phyloP scores from a whole-genome alignment of 2,797 vertebrate species.

The Pelobates cultripes region DNA sequence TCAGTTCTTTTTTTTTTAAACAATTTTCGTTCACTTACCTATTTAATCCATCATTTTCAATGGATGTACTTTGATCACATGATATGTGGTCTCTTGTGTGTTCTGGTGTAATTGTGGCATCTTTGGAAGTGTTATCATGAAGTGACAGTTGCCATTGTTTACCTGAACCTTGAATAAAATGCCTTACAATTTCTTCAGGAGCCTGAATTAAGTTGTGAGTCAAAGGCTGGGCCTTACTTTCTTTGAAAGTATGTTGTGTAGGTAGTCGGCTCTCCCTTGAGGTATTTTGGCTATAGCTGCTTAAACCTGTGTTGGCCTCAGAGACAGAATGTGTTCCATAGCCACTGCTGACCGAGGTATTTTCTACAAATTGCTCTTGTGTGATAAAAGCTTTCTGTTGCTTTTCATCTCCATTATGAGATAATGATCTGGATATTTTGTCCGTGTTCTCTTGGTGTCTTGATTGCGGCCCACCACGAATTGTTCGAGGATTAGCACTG shows the following conservation, averaged over 20 bases:
- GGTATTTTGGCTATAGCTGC: slow-evolving; percentile 18
- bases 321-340: slow-evolving; percentile 82
- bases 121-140: not conserved
- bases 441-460: slow-evolving; percentile 66
- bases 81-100: slow-evolving; percentile 23
- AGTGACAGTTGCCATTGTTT: slow-evolving; percentile 1
- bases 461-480: slow-evolving; percentile 69
- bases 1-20: not conserved
- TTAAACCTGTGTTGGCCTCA: slow-evolving; percentile 65
- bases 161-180: not conserved
- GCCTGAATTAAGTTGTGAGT: fast-evolving
- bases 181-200: not conserved
- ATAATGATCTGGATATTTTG: slow-evolving; percentile 60
- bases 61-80: slow-evolving; percentile 30
- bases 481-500: slow-evolving; percentile 53
- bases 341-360: slow-evolving; percentile 80
- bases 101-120: slow-evolving; percentile 47
- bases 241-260: slow-evolving; percentile 33
- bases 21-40: slow-evolving; percentile 58
- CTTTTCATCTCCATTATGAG: slow-evolving; percentile 54
- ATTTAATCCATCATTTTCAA: slow-evolving; percentile 57
- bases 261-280: slow-evolving; percentile 49
- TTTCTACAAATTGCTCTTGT: slow-evolving; percentile 68
- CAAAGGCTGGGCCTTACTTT: slow-evolving; percentile 42
- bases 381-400: slow-evolving; percentile 54